These are phyloP conservation scores for Megalopta genalis DNA, from an alignment of 1,140 invertebrate genomes.

Conservation along the genomic window DNA sequence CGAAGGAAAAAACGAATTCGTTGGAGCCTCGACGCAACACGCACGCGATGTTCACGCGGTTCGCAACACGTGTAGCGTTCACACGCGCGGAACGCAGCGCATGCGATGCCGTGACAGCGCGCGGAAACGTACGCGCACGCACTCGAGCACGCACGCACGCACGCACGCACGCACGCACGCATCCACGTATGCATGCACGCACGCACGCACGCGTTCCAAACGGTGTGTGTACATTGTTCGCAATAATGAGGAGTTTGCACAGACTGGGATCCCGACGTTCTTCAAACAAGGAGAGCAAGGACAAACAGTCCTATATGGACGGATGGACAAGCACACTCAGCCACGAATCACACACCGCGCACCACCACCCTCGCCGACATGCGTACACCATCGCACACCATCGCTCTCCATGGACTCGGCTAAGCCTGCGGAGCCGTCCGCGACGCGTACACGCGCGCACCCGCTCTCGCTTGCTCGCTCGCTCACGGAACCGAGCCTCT, in stretches of 20 bases:
- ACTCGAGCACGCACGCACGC: constrained; percentile 45
- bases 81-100: background rate
- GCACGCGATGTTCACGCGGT: constrained; percentile 17
- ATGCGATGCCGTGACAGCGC: background rate
- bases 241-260: constrained; percentile 78
- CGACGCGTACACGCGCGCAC: background rate
- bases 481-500: constrained; percentile 41
- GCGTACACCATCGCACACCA: background rate
- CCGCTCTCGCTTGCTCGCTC: constrained; percentile 7
- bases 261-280: constrained; percentile 76
- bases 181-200: constrained; percentile 8
- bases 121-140: constrained; percentile 25
- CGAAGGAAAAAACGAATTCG: constrained; percentile 8
- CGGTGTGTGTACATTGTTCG: constrained; percentile 71
- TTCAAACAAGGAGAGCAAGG: constrained; percentile 73
- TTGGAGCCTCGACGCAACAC: constrained; percentile 5
- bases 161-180: constrained; percentile 56
- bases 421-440: constrained; percentile 16
- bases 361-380: constrained; percentile 16
- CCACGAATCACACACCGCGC: constrained; percentile 64
- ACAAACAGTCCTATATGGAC: constrained; percentile 72
- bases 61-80: constrained; percentile 50
- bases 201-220: constrained; percentile 62
- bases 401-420: background rate
- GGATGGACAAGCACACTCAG: constrained; percentile 71